Evolutionary conservation across 1,140 invertebrate genomes (phyloP), one percentile per base, ranked within the genome.

Genomic region (Nasonia giraulti): DNA sequence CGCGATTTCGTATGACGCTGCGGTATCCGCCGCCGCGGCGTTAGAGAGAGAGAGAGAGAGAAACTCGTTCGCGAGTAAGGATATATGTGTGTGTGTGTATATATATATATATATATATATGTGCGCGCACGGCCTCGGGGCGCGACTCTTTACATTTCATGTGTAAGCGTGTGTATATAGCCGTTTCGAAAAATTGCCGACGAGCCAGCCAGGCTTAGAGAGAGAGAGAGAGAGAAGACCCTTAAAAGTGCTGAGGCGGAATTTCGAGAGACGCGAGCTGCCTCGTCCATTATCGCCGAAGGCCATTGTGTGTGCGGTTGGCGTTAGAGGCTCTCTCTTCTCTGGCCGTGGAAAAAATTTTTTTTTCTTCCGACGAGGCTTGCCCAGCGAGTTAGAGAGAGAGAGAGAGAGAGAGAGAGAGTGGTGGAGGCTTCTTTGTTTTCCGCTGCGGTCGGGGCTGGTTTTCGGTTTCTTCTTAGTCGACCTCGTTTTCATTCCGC

Each of bases 231-330:
- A 37, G 33, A 37, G 33, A 71, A 71, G 68, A 71, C 68, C 68
- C 68, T 71, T 71, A 71, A 71, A 71, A 71, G 23, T 71, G 68
- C 68, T 71, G 68, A 71, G 68, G 68, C 68, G 68, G 68, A 71
- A 71, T 71, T 71, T 71, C 68, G 68, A 71, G 68, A 71, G 50
- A 55, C 50, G 50, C 55, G 20, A 27, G 50, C 50, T 55, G 50
- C 66, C 66, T 71, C 55, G 55, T 62, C 68, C 68, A 71, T 71
- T 71, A 71, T 71, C 68, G 68, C 68, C 23, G 68, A 71, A 71
- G 68, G 68, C 68, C 68, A 71, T 71, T 71, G 68, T 71, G 68
- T 17, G 68, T 31, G 68, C 68, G 68, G 68, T 71, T 71, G 68
- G 68, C 68, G 68, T 71, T 71, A 71, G 68, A 33, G 68, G 8